Evolutionary conservation across 1,140 invertebrate species (phyloP).

Genomic region (Temnothorax longispinosus): DNA sequence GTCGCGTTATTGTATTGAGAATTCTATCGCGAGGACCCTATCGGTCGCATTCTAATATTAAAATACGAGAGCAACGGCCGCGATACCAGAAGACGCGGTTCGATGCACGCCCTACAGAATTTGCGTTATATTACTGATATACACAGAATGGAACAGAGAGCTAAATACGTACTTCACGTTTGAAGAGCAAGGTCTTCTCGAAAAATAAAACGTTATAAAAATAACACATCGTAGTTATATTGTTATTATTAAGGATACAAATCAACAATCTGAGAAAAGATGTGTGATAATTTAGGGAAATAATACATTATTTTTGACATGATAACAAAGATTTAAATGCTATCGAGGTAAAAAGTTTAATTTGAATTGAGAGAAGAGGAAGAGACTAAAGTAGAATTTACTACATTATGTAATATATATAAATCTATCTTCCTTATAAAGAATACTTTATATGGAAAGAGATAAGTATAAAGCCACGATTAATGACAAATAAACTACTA

Average conservation of each 20-base stretch:
- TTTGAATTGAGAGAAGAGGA: background rate
- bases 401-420: background rate
- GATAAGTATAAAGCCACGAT: background rate
- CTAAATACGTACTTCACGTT: background rate
- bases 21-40: constrained; percentile 50
- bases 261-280: background rate
- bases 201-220: background rate
- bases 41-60: constrained; percentile 67
- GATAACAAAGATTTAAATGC: background rate
- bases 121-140: constrained; percentile 29
- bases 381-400: background rate
- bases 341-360: background rate
- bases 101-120: constrained; percentile 52
- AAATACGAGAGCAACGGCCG: constrained; percentile 67
- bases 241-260: background rate
- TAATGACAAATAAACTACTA: background rate
- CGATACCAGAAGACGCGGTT: constrained; percentile 51
- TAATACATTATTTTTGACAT: background rate
- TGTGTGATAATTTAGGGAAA: background rate
- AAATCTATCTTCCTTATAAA: background rate
- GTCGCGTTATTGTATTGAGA: constrained; percentile 54
- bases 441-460: background rate
- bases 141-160: constrained; percentile 8
- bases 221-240: background rate
- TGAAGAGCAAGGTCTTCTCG: background rate